Evolutionary conservation across 1,140 invertebrate species (phyloP), one percentile per base, ranked within the genome.

Genomic region (Drosophila pseudoobscura): DNA sequence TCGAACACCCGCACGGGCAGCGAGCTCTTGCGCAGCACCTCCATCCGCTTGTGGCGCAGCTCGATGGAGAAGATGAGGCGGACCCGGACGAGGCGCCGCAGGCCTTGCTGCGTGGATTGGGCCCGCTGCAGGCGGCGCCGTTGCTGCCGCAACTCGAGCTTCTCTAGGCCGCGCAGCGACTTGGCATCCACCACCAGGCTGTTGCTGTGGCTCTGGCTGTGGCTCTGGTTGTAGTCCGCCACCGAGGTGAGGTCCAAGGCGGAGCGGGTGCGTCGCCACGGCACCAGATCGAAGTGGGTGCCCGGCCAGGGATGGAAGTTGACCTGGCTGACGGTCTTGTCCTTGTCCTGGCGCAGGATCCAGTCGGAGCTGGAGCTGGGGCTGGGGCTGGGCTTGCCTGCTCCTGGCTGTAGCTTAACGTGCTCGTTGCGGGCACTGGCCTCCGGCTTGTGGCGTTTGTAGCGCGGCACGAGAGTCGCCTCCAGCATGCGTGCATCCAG

Each of bases 1-100:
- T 90, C 85, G 39, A 91, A 91, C 1, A 91, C 82, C 11, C 89
- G 68, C 58, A 83, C 72, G 8, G 75, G 82, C 43, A 89, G 47
- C 4, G 73, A 54, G n/a, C 76, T 80, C 22, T 89, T 84, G 0
- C 79, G 75, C n/a, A 91, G 71, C 15, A 91, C 47, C 72, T 90
- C 90, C 83, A 91, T 88, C 41, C 87, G 74, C 52, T 89, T 91
- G 66, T 91, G 90, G 3, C 90, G 80, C 68, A 91, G 45, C 55
- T 91, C 90, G 22, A 91, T 87, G 54, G 87, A 91, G 69, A 91
- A 91, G 52, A 91, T 80, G 6, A 91, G 58, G 13, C 90, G 90
- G 0, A 91, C 85, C 0, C 90, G 83, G 2, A 91, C 90, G 52
- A 89, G 60, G 2, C 87, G 63, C 13, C 80, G 52, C n/a, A 75